Evolutionary conservation across 2,888 invertebrate genomes (phyloP), one percentile per base, ranked within the genome.

Genomic region (Tipula helvola): DNA sequence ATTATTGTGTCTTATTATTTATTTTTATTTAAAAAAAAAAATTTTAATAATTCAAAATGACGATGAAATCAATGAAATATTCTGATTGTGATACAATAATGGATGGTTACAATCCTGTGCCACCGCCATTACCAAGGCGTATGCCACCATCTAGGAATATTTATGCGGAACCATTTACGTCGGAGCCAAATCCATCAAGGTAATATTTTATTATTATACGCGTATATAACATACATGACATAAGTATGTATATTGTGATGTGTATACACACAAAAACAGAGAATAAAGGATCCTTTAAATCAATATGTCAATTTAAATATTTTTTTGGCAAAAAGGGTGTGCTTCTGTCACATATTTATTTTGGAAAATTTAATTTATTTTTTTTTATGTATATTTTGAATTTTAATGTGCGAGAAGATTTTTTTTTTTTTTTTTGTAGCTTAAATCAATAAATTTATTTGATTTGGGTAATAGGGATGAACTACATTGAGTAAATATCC

Each of bases 41-140:
- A 86, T 85, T 12, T 47, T 2, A 1, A 28, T 39, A 47, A 36
- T 57, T 39, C 88, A 88, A 87, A 87, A 92, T 92, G 92, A 92
- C 92, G 90, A 92, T 91, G 92, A 92, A 92, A 91, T 92, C 92
- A 89, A 92, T 92, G 89, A 92, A 92, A 90, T 92, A 92, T 89
- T 91, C 91, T 89, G 92, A 92, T 91, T 92, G 92, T 91, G 92
- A 92, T 90, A 91, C 91, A 88, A 92, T 92, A 89, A 92, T 92
- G 92, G 92, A 92, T 90, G 91, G 91, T 88, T 92, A 91, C 89
- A 92, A 92, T 90, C 91, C 91, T 86, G 91, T 92, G 88, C 92
- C 92, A 88, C 92, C 92, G 36, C 92, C 92, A 86, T 89, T 92
- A 88, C 92, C 92, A 88, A 90, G 92, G 44, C 90, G 92, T 87